These are phyloP conservation scores for Drosophila pandora DNA, from an alignment of 1,140 invertebrate species.

Conservation along the genomic window DNA sequence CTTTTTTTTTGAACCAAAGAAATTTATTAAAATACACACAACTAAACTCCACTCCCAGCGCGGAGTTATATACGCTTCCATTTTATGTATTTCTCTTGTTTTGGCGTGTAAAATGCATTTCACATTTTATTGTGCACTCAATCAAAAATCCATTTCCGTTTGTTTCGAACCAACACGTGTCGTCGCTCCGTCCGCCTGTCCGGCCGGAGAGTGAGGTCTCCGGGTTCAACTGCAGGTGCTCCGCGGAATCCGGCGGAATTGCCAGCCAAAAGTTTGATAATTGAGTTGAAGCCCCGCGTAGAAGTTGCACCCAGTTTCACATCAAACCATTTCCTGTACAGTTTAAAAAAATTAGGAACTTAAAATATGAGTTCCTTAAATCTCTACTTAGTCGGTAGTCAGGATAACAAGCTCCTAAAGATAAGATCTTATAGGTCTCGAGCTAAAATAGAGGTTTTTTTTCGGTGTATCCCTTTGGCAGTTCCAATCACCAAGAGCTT, in stretches of 20 bases:
- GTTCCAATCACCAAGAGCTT: conserved; percentile 63
- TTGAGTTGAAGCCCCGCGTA: conserved; percentile 70
- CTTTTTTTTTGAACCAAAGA: conserved; percentile 19
- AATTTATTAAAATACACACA: conserved; percentile 52
- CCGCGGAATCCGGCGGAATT: conserved; percentile 42
- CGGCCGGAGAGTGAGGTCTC: conserved; percentile 20
- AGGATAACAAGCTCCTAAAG: too few relatives aligned
- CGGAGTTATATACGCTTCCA: conserved; percentile 23
- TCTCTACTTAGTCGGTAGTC: background rate
- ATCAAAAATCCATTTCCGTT: conserved; percentile 82
- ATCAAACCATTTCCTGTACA: background rate
- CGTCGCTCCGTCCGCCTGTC: background rate
- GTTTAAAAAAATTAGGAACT: background rate
- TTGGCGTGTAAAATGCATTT: conserved; percentile 76
- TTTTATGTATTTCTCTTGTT: conserved; percentile 43
- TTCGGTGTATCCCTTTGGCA: conserved; percentile 4
- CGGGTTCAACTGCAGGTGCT: conserved; percentile 28
- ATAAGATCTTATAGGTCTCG: too few relatives aligned
- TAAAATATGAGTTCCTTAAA: background rate
- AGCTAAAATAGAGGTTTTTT: background rate
- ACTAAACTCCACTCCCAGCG: conserved; percentile 60
- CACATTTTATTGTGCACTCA: conserved; percentile 81
- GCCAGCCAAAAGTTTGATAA: conserved; percentile 78
- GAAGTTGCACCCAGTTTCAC: conserved; percentile 37
- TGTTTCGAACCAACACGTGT: conserved; percentile 57